Evolutionary conservation across 2,888 invertebrate species (phyloP).

Genomic region (Dryobotodes eremita): DNA sequence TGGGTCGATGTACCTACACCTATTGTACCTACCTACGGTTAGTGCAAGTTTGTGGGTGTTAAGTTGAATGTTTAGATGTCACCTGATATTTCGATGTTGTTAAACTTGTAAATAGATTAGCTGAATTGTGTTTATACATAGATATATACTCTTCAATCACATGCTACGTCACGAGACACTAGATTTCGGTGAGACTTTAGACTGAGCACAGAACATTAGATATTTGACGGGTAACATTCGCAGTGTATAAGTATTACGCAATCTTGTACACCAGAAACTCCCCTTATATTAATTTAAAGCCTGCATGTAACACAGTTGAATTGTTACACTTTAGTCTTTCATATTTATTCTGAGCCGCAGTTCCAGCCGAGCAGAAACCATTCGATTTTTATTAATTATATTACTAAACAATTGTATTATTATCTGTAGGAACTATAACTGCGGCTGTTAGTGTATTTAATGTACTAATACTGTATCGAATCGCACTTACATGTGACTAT

Average conservation of each 20-base stretch:
- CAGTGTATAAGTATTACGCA: constrained; percentile 61
- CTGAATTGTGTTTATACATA: constrained; percentile 72
- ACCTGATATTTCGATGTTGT: constrained; percentile 76
- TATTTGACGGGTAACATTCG: constrained; percentile 70
- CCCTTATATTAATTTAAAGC: constrained; percentile 47
- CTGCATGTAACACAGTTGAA: constrained; percentile 55
- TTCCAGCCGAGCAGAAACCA: constrained; percentile 60
- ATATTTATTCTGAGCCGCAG: constrained; percentile 73
- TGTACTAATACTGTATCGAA: constrained; percentile 74
- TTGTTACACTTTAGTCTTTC: constrained; percentile 68
- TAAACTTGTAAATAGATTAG: constrained; percentile 80
- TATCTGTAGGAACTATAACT: constrained; percentile 68
- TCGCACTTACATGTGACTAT: constrained; percentile 73
- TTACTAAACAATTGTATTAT: constrained; percentile 64
- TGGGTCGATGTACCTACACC: constrained; percentile 44
- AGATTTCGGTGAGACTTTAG: constrained; percentile 78
- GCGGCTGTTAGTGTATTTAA: constrained; percentile 66
- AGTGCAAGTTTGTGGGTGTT: constrained; percentile 51
- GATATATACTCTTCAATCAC: constrained; percentile 62
- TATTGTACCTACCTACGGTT: constrained; percentile 30
- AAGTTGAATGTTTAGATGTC: constrained; percentile 73
- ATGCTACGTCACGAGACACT: constrained; percentile 63
- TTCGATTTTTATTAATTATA: constrained; percentile 53
- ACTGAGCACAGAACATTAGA: constrained; percentile 76
- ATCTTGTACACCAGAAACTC: constrained; percentile 70